Conservation (phyloP, 2,888 invertebrate genomes). For the Agrochola lota region DNA sequence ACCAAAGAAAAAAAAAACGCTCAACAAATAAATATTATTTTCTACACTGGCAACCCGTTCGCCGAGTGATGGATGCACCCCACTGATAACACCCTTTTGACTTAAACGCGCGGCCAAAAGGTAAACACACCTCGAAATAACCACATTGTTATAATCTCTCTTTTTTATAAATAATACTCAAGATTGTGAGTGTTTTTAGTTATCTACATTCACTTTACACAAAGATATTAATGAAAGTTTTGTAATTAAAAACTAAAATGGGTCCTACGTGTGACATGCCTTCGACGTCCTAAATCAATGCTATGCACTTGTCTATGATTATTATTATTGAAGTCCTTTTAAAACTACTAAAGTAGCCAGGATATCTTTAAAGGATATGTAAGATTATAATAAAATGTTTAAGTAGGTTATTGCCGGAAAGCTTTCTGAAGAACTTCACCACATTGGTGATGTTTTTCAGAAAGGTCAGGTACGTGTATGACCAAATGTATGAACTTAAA, state of each 20-base stretch:
- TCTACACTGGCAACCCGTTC: slow-evolving; percentile 63
- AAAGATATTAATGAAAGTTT: slow-evolving; percentile 18
- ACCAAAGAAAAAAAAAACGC: neutral
- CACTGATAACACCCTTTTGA: slow-evolving; percentile 71
- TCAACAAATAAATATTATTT: slow-evolving; percentile 53
- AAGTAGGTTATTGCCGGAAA: neutral
- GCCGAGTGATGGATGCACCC: slow-evolving; percentile 72
- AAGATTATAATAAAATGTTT: neutral
- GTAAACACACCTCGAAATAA: slow-evolving; percentile 57
- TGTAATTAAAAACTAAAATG: slow-evolving; percentile 32
- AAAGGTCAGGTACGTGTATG: too few relatives aligned
- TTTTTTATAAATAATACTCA: slow-evolving; percentile 51
- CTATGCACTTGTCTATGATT: neutral
- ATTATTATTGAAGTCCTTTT: too few relatives aligned
- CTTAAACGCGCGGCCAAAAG: slow-evolving; percentile 65
- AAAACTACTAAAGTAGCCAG: neutral
- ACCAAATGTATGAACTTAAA: too few relatives aligned
- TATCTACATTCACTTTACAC: slow-evolving; percentile 36
- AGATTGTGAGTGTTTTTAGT: slow-evolving; percentile 40
- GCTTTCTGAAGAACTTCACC: too few relatives aligned
- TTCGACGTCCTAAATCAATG: neutral
- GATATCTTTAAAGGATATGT: neutral
- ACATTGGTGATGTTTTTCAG: too few relatives aligned
- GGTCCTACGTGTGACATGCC: slow-evolving; percentile 2
- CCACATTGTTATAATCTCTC: slow-evolving; percentile 53